Base-by-base conservation (phyloP, 2,113 vertebrate genomes). In the Plotosus lineatus region DNA sequence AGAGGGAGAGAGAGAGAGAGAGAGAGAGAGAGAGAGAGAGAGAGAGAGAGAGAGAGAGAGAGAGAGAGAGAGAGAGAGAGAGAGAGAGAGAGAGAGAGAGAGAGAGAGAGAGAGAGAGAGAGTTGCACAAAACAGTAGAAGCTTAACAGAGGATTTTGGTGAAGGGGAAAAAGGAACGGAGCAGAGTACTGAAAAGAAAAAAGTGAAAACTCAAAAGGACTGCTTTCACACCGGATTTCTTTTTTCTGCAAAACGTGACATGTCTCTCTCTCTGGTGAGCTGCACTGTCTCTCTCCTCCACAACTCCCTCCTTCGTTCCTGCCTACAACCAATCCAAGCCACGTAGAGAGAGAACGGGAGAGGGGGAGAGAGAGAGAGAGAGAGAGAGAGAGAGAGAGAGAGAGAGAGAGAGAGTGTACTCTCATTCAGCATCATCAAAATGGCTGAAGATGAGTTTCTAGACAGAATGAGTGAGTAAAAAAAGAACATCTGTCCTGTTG, bases 401-500 rank as follows among this genome's bases (percentile, higher is more conserved):
- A 80, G 15, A 51, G 38, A 77, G 74, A 78, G 72, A 77, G 72
- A 76, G 53, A 78, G 46, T 75, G 72, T 66, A 84, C 85, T 79
- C 83, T 90, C 89, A 90, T 90, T 88, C 88, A 51, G 87, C 87
- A 86, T 92, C 88, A 90, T 89, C 92, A 94, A 94, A 93, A 94
- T 94, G 92, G 93, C 91, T 90, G 89, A 90, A 90, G 89, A 63
- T 73, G 53, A 86, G 80, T 84, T 82, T 78, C 36, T 56, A 77
- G 44, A 79, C 46, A 56, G 65, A 28, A 38, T 0, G 81, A 81
- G 90, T 88, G 87, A 68, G 69, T 86, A 89, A 89, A 81, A 83
- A 86, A 88, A 88, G 48, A 85, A 83, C 82, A 78, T 84, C 86
- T 87, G 84, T 91, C 89, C 88, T 85, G 84, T 89, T 89, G 78